Evolutionary conservation across 1,140 invertebrate species (phyloP).

Genomic region (Atopsyche davidsoni): DNA sequence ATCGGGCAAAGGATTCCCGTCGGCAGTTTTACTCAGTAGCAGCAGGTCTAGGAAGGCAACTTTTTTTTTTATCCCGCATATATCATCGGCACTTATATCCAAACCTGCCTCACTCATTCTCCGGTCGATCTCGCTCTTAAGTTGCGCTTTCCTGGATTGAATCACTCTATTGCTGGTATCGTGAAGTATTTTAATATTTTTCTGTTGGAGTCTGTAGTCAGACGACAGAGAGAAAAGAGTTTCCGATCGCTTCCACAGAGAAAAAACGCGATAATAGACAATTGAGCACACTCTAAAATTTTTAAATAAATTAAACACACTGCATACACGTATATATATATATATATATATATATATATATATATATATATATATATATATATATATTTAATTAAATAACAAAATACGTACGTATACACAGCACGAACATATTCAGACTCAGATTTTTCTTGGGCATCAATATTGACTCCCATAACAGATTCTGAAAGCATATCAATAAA

Average conservation of each 20-base stretch:
- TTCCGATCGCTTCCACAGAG: conserved; percentile 6
- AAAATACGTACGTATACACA: conserved; percentile 21
- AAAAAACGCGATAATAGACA: conserved; percentile 5
- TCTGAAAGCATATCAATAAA: conserved; percentile 8
- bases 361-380: too few species aligned
- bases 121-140: conserved; percentile 7
- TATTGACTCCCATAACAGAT: conserved; percentile 18
- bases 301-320: too few species aligned
- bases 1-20: conserved; percentile 54
- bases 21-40: conserved; percentile 38
- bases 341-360: too few species aligned
- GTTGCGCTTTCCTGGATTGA: conserved; percentile 9
- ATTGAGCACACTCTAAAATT: conserved; percentile 17
- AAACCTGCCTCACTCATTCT: background rate
- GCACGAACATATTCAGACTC: conserved; percentile 23
- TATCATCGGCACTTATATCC: conserved; percentile 4
- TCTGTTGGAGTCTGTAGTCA: conserved; percentile 6
- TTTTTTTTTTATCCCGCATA: conserved; percentile 7
- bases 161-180: conserved; percentile 15
- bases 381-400: too few species aligned
- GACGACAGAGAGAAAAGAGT: conserved; percentile 15
- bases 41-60: conserved; percentile 24
- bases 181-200: conserved; percentile 13
- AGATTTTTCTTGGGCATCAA: conserved; percentile 16
- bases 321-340: too few species aligned